These are phyloP conservation scores for Dromococcyx pavoninus DNA, from an alignment of 2,797 vertebrate genomes.

Conservation along the genomic window DNA sequence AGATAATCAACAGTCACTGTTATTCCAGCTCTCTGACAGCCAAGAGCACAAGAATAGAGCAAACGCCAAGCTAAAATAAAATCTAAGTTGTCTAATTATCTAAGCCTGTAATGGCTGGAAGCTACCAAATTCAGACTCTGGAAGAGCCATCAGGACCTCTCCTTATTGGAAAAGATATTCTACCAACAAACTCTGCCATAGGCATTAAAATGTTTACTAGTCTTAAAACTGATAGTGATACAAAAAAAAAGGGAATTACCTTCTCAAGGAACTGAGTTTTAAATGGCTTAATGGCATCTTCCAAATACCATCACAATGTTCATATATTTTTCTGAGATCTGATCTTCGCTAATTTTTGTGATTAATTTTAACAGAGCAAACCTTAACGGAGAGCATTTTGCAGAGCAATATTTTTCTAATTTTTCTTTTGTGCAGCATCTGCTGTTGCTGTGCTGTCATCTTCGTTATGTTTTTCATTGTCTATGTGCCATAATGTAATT, in stretches of 20 bases:
- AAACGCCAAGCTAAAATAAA: constrained; percentile 62
- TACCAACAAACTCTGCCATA: constrained; percentile 50
- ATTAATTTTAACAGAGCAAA: constrained; percentile 68
- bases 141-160: constrained; percentile 34
- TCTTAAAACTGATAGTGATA: constrained; percentile 24
- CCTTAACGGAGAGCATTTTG: constrained; percentile 61
- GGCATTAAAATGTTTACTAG: constrained; percentile 55
- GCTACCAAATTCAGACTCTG: constrained; percentile 47
- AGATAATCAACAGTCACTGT: constrained; percentile 39
- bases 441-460: constrained; percentile 71
- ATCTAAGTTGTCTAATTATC: constrained; percentile 60
- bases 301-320: constrained; percentile 1
- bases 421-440: constrained; percentile 73
- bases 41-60: constrained; percentile 24
- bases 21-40: constrained; percentile 30
- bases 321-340: constrained; percentile 40
- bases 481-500: constrained; percentile 74
- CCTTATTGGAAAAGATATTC: constrained; percentile 29
- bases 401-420: constrained; percentile 66
- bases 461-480: constrained; percentile 73
- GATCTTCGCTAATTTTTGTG: constrained; percentile 61
- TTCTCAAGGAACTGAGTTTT: constrained; percentile 21
- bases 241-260: constrained; percentile 1
- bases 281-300: constrained; percentile 17
- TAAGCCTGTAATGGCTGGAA: constrained; percentile 56